A percentile compares a stretch with the other conserved stretches of the same genome.
Conservation (phyloP, 2,797 vertebrate species). For the Chanos chanos region DNA sequence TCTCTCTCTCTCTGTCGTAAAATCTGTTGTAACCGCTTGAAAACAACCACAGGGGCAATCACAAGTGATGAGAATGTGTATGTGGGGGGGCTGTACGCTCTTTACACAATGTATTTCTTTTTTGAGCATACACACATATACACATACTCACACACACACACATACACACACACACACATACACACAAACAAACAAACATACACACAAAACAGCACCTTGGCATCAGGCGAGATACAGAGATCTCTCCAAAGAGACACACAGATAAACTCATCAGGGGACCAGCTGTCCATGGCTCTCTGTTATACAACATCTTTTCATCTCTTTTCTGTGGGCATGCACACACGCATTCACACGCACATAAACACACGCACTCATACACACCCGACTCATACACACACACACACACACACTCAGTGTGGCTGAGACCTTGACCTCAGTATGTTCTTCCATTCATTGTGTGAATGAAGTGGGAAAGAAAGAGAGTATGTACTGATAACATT, state of each 20-base stretch:
- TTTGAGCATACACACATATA: background rate
- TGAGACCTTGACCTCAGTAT: constrained; percentile 14
- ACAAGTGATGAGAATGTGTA: constrained; percentile 1
- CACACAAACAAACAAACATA: background rate
- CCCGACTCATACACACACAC: background rate
- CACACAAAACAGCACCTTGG: constrained; percentile 22
- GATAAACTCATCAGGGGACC: constrained; percentile 3
- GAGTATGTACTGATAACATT: constrained; percentile 22
- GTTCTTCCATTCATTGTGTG: constrained; percentile 9
- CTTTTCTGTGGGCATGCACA: background rate
- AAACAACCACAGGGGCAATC: constrained; percentile 27
- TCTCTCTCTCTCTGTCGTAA: constrained; percentile 18
- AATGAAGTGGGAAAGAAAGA: background rate
- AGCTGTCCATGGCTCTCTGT: constrained; percentile 1
- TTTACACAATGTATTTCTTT: background rate
- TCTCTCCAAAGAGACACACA: too few species aligned
- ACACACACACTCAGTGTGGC: constrained; percentile 10
- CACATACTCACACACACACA: background rate
- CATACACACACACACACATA: background rate
- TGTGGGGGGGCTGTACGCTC: background rate
- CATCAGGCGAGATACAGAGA: too few species aligned
- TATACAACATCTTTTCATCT: constrained; percentile 17
- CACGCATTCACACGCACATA: constrained; percentile 3
- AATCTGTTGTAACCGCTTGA: constrained; percentile 8
- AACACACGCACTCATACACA: constrained; percentile 2